Evolutionary conservation across 2,797 vertebrate species (phyloP).

Genomic region (Margarornis squamiger): DNA sequence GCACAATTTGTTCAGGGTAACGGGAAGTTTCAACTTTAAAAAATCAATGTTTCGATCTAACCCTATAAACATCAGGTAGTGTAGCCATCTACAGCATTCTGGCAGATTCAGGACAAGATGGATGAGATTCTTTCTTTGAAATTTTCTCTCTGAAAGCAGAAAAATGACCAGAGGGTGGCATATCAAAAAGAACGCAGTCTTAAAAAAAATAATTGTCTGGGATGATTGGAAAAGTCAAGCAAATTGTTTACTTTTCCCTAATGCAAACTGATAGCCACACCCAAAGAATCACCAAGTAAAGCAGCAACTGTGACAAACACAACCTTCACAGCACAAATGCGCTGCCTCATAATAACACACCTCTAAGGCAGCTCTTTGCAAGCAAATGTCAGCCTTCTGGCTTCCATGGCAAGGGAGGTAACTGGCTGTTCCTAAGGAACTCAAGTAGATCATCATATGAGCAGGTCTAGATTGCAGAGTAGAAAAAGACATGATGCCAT

Average conservation of each 20-base stretch:
- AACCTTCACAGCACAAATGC: neutral
- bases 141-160: constrained; percentile 8
- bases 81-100: neutral
- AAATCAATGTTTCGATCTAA: constrained; percentile 40
- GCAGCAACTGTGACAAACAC: neutral
- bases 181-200: neutral
- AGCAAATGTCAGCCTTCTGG: neutral
- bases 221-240: constrained; percentile 24
- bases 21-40: neutral
- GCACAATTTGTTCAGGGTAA: neutral
- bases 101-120: constrained; percentile 25
- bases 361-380: neutral
- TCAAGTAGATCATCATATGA: neutral
- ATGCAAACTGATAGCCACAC: neutral
- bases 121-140: constrained; percentile 28
- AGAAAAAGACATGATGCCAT: neutral
- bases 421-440: neutral
- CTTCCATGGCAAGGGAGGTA: neutral
- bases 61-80: neutral
- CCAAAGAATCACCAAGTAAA: constrained; percentile 6
- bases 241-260: neutral
- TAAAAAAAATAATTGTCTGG: neutral
- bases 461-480: neutral
- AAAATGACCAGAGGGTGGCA: neutral
- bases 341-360: neutral